Evolutionary conservation across 2,797 vertebrate genomes (phyloP).

Genomic region (Anguilla megastoma): DNA sequence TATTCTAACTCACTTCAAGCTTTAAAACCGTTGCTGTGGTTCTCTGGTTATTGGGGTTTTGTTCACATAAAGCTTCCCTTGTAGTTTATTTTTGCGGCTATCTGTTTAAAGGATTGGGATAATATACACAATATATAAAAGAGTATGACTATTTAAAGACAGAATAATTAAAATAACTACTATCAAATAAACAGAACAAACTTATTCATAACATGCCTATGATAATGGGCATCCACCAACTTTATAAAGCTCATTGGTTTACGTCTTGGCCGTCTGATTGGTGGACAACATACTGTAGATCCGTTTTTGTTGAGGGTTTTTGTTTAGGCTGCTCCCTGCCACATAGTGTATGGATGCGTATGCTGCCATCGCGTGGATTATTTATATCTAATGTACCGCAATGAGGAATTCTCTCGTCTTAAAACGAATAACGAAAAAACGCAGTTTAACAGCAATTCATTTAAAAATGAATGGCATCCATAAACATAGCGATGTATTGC

Average conservation of each 20-base stretch:
- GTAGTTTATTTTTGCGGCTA: neutral
- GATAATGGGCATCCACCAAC: too few relatives aligned
- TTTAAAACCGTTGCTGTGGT: too few relatives aligned
- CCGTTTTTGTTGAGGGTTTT: neutral
- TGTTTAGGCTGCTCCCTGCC: neutral
- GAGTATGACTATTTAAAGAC: too few relatives aligned
- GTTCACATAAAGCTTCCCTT: neutral
- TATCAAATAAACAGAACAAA: too few relatives aligned
- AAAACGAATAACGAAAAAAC: neutral
- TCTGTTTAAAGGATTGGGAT: neutral
- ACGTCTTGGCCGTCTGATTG: too few relatives aligned
- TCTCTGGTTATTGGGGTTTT: neutral
- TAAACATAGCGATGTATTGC: neutral
- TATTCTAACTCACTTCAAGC: too few relatives aligned
- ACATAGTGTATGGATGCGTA: neutral
- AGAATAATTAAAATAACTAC: too few relatives aligned
- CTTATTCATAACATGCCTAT: too few relatives aligned
- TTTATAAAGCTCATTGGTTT: too few relatives aligned
- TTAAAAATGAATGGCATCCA: neutral
- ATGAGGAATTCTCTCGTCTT: neutral
- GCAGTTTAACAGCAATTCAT: neutral
- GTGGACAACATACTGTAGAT: neutral
- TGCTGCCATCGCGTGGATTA: conserved; percentile 30
- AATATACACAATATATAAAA: too few relatives aligned
- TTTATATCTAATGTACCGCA: neutral